Conservation (phyloP, 2,113 vertebrate species). For the Gymnarchus niloticus region DNA sequence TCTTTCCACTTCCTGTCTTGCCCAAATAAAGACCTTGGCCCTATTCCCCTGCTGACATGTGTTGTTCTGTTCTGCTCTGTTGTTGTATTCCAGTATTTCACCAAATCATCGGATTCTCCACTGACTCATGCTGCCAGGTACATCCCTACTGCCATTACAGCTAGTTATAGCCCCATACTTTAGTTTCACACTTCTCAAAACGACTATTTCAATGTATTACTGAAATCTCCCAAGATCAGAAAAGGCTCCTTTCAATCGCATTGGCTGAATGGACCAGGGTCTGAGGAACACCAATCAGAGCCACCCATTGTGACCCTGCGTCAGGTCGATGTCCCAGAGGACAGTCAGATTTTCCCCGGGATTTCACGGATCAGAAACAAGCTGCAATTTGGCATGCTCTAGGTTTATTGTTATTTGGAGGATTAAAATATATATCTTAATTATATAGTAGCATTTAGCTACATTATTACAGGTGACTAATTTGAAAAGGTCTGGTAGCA, state of each 20-base stretch:
- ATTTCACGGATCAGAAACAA: not conserved
- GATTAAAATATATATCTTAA: not conserved
- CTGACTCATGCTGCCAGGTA: not conserved
- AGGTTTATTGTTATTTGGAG: not conserved
- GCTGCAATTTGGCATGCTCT: not conserved
- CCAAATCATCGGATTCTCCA: not conserved
- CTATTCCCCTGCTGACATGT: not conserved
- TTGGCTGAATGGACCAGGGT: too few relatives aligned
- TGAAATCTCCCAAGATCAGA: too few relatives aligned
- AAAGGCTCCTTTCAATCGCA: too few relatives aligned
- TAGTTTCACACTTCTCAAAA: too few relatives aligned
- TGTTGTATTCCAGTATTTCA: not conserved
- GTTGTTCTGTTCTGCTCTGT: not conserved
- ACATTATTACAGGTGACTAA: not conserved
- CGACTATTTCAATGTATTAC: too few relatives aligned
- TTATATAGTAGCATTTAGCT: not conserved
- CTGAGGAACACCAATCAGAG: too few relatives aligned
- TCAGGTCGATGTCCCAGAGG: not conserved
- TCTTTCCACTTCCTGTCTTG: too few relatives aligned
- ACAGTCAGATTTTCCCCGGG: not conserved
- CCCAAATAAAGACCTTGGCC: too few relatives aligned
- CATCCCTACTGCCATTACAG: not conserved
- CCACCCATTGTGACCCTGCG: too few relatives aligned
- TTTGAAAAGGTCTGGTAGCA: not conserved
- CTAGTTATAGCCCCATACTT: too few relatives aligned